Base-by-base conservation (phyloP, 2,888 invertebrate species). In the Panzeria rudis region DNA sequence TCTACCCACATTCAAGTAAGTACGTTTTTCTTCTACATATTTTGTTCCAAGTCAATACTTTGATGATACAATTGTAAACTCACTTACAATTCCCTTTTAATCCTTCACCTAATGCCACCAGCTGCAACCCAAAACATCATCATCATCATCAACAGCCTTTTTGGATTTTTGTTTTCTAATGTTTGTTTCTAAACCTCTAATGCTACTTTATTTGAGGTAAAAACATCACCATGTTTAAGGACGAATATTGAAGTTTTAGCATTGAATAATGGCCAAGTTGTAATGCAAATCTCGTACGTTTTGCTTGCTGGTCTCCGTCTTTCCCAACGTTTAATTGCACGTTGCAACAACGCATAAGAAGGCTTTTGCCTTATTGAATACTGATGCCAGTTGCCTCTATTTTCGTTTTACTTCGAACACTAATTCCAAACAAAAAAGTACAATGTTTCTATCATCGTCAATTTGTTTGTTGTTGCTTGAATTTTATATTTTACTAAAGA, bases 171-270 rank as follows among this genome's bases (percentile, higher is more conserved):
- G 41, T 61, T 52, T 61, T 41, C 13, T 69, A 15, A 8, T 62
- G 69, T 38, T 35, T 83, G 47, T 59, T 59, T 44, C 32, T 38
- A 20, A 59, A 72, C 72, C 83, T 66, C 77, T 72, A 72, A 68
- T 84, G 71, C 71, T 71, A 84, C 84, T 80, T 54, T 80, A 72
- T 80, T 80, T 77, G 80, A 76, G 79, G 83, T 79, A 75, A 79
- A 77, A 77, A 72, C 72, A 72, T 38, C 44, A 73, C 62, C 71
- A 64, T 64, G 13, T 32, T 52, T 44, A 35, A 73, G 62, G 54
- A 71, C 68, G 8, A 38, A 13, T 71, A 77, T 59, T 77, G 44
- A 62, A 82, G 64, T 66, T 75, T 54, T 32, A 54, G 23, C 68
- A 68, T 72, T 83, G 54, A 72, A 73, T 69, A 83, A 72, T 68